Evolutionary conservation across 1,140 invertebrate genomes (phyloP), one percentile per base, ranked within the genome.

Genomic region (Zaprionus gabonicus): DNA sequence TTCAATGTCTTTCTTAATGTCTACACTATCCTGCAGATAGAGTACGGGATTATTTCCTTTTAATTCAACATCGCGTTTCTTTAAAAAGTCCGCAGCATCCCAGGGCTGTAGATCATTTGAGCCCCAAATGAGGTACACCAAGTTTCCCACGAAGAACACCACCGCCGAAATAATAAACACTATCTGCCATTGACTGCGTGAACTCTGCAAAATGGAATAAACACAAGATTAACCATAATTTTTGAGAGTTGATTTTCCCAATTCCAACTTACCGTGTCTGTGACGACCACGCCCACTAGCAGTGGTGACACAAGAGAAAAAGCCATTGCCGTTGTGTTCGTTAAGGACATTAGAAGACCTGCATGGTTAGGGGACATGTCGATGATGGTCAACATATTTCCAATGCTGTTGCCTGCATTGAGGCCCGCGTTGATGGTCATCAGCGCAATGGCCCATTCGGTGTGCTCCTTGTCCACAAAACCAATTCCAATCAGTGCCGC

Each of bases 331-430:
- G 95, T 93, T 44, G 95, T 96, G 92, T 97, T 97, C 31, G 95
- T 96, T 27, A 97, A 93, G 23, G 96, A 82, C 86, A 90, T 90
- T 3, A 97, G 82, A 12, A 95, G 95, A 28, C 96, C 96, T 1
- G 95, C 95, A 82, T 95, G 96, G 86, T 96, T 96, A 0, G 96
- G 96, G 4, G 96, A 94, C 80, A 97, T 94, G 91, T 97, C 96
- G 74, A 96, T 94, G 53, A 96, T 95, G 71, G 95, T 95, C 23
- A 95, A 93, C 77, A 95, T 92, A 72, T 93, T 94, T 4, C 97
- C 97, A 51, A 96, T 95, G 80, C 95, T 96, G 44, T 95, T 94
- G n/a, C 96, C 96, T 6, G 96, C 95, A 67, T 97, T 97, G 0
- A 96, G 91, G 0, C 96, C 95, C 3, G 97, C 96, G 15, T 96